Evolutionary conservation across 2,888 invertebrate species (phyloP), one percentile per base, ranked within the genome.

Genomic region (Mayetiola destructor): DNA sequence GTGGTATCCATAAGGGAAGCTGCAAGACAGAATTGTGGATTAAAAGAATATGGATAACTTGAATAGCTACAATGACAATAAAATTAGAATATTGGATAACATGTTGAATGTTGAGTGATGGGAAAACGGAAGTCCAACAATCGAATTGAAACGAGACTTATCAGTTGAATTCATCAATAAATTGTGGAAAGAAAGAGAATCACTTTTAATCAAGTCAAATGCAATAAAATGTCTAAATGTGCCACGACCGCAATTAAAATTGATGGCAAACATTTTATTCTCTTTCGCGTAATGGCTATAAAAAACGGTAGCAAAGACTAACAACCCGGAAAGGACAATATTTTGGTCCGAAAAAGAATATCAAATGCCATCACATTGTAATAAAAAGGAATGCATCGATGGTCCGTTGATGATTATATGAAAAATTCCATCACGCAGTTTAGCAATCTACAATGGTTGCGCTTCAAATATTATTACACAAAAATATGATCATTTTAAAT

Each of bases 1-100:
- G 32, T 32, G 12, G 32, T 9, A 32, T 6, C n/a, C 37, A 16
- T n/a, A 48, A 27, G 29, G 16, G 29, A 48, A 20, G n/a, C n/a
- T n/a, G n/a, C n/a, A n/a, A 23, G n/a, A 48, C 2, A 48, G 27
- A 48, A 48, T n/a, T 23, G 3, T 14, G 40, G 23, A 21, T 10
- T 1, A 10, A 40, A 14, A 40, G 6, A 4, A 3, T 9, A n/a
- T n/a, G 29, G 4, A 3, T 27, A 27, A 48, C 23, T 27, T 48
- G 27, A 48, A 48, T 48, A 23, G 48, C 2, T n/a, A n/a, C 27
- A 48, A 27, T 48, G 27, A 48, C 48, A 27, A 48, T 48, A 27
- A 48, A 48, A 48, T 48, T 48, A 48, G 48, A 48, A 48, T 48
- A 48, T 48, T 27, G 48, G 48, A n/a, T 27, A n/a, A n/a, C n/a